A percentile compares a stretch with the other conserved stretches of the same genome.
These are phyloP conservation scores for Coregonus suidteri DNA, from an alignment of 2,797 vertebrate species.

Conservation along the genomic window DNA sequence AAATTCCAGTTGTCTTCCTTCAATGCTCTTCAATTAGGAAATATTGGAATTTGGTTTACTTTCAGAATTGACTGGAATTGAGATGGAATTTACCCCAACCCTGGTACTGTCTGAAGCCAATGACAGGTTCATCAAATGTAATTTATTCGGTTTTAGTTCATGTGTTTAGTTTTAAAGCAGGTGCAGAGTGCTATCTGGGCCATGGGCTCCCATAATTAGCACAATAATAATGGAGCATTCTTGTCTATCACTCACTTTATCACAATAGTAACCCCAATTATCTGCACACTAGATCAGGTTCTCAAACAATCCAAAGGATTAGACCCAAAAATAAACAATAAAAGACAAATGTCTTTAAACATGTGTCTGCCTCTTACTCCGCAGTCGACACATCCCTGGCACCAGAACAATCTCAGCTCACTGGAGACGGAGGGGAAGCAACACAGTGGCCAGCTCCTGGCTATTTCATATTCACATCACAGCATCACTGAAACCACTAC, in stretches of 20 bases:
- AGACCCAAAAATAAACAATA: neutral
- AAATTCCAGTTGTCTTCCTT: neutral
- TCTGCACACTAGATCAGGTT: neutral
- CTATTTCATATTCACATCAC: slow-evolving; percentile 51
- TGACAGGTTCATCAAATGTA: too few relatives aligned
- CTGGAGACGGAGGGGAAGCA: neutral
- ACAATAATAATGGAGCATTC: neutral
- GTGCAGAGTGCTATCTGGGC: too few relatives aligned
- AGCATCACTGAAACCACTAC: slow-evolving; percentile 8
- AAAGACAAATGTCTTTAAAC: neutral
- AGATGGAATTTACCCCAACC: too few relatives aligned
- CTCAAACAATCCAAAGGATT: neutral
- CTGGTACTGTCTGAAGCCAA: too few relatives aligned
- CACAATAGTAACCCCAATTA: neutral
- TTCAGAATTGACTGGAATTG: neutral
- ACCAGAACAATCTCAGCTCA: slow-evolving; percentile 18
- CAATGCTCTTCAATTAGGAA: neutral
- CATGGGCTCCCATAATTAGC: too few relatives aligned
- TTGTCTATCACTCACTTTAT: neutral
- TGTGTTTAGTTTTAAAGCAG: neutral
- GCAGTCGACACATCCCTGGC: slow-evolving; percentile 23
- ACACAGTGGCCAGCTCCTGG: neutral
- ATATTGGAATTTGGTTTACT: neutral
- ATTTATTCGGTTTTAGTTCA: neutral
- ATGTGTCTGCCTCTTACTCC: neutral